Conservation (phyloP, 2,113 vertebrate species). For the Pedionomus torquatus region DNA sequence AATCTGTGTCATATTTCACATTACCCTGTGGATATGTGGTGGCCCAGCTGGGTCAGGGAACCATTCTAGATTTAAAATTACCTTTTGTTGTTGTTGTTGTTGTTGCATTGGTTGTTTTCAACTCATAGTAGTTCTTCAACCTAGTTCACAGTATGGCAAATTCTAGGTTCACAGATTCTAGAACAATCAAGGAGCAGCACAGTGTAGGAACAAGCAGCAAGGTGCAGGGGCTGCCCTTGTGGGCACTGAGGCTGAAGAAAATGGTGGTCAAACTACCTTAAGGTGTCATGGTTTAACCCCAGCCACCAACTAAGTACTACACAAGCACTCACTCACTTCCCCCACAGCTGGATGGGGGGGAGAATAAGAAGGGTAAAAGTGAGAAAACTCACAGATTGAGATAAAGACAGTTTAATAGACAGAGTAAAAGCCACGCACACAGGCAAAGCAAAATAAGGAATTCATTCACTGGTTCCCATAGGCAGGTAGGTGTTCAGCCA, state of each 20-base stretch:
- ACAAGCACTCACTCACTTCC: background rate
- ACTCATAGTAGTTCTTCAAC: background rate
- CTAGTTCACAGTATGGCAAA: background rate
- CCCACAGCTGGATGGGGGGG: background rate
- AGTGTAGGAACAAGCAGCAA: background rate
- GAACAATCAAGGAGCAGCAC: too few species aligned
- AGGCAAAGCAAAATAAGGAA: too few species aligned
- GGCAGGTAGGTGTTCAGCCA: too few species aligned
- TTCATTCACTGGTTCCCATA: too few species aligned
- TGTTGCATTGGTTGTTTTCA: background rate
- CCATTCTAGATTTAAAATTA: background rate
- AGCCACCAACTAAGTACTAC: background rate
- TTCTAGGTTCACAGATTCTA: background rate
- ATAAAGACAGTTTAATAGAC: too few species aligned
- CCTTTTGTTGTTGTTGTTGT: background rate
- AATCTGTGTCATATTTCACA: background rate
- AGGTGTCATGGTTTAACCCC: background rate
- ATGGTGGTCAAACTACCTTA: background rate
- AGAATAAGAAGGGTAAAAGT: too few species aligned
- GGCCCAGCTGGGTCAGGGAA: background rate
- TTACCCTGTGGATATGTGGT: background rate
- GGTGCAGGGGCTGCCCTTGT: rapidly evolving
- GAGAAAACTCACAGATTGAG: too few species aligned
- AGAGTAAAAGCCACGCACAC: too few species aligned
- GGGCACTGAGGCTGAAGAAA: background rate